Evolutionary conservation across 2,888 invertebrate species (phyloP).

Genomic region (Noctua comes): DNA sequence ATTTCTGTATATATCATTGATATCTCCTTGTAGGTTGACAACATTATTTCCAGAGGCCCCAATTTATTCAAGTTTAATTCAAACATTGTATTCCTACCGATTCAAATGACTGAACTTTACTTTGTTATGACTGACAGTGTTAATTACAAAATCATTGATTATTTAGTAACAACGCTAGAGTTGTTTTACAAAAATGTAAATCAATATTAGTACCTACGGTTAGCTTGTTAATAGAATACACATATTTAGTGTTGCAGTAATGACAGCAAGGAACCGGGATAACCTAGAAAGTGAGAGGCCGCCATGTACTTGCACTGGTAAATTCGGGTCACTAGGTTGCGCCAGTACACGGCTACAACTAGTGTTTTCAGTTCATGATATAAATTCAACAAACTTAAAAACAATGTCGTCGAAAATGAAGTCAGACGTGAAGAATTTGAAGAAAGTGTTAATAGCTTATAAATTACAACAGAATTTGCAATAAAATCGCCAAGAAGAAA

Average conservation of each 20-base stretch:
- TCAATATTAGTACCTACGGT: background rate
- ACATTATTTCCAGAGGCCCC: slow-evolving; percentile 43
- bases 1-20: slow-evolving; percentile 65
- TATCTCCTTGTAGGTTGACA: slow-evolving; percentile 58
- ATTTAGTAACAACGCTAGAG: slow-evolving; percentile 1
- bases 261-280: slow-evolving; percentile 37
- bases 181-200: background rate
- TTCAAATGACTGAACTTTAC: slow-evolving; percentile 23
- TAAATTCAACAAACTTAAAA: slow-evolving; percentile 12
- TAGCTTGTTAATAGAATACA: background rate
- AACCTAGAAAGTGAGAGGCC: slow-evolving; percentile 58
- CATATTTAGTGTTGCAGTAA: slow-evolving; percentile 18
- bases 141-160: slow-evolving; percentile 14
- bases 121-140: slow-evolving; percentile 1
- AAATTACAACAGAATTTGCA: slow-evolving; percentile 1
- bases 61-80: slow-evolving; percentile 32
- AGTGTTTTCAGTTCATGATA: slow-evolving; percentile 39
- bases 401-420: background rate
- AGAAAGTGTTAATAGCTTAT: slow-evolving; percentile 19
- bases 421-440: slow-evolving; percentile 4
- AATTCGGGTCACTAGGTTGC: slow-evolving; percentile 74
- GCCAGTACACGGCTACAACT: slow-evolving; percentile 55
- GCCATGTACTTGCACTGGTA: slow-evolving; percentile 56
- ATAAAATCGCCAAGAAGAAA: background rate
- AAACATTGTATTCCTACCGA: slow-evolving; percentile 30